These are phyloP conservation scores for Pollenia griseotomentosa DNA, from an alignment of 2,888 invertebrate genomes.

Conservation along the genomic window DNA sequence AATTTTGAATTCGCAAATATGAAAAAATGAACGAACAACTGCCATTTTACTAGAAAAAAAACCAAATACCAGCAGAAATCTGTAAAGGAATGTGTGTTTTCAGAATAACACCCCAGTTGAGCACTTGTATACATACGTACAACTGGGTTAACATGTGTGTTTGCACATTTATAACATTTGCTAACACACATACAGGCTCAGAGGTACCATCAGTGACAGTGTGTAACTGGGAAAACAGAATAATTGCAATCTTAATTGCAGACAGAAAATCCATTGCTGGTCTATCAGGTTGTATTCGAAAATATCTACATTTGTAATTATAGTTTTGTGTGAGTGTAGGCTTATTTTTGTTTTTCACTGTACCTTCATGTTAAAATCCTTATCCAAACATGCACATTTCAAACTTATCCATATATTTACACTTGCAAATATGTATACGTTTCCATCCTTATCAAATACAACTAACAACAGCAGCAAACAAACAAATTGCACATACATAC, in stretches of 20 bases:
- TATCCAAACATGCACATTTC: slow-evolving; percentile 23
- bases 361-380: not conserved
- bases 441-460: slow-evolving; percentile 42
- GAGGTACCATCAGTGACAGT: not conserved
- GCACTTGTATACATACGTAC: slow-evolving; percentile 14
- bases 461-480: slow-evolving; percentile 24
- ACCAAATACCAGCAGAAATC: slow-evolving; percentile 25
- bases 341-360: not conserved
- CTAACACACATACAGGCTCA: not conserved
- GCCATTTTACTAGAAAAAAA: not conserved
- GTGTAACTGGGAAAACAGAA: too few species aligned
- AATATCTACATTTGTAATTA: too few species aligned
- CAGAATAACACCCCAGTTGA: slow-evolving; percentile 25
- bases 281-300: too few species aligned
- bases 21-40: slow-evolving; percentile 27
- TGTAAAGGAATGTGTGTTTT: slow-evolving; percentile 4
- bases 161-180: slow-evolving; percentile 27
- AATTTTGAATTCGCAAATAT: slow-evolving; percentile 46
- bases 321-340: not conserved
- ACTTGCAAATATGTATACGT: slow-evolving; percentile 32
- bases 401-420: slow-evolving; percentile 52
- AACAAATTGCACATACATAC: not conserved
- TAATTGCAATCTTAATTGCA: too few species aligned
- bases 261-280: too few species aligned
- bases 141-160: slow-evolving; percentile 2